Conservation (phyloP, 2,888 invertebrate genomes). For the Resseliella maxima region DNA sequence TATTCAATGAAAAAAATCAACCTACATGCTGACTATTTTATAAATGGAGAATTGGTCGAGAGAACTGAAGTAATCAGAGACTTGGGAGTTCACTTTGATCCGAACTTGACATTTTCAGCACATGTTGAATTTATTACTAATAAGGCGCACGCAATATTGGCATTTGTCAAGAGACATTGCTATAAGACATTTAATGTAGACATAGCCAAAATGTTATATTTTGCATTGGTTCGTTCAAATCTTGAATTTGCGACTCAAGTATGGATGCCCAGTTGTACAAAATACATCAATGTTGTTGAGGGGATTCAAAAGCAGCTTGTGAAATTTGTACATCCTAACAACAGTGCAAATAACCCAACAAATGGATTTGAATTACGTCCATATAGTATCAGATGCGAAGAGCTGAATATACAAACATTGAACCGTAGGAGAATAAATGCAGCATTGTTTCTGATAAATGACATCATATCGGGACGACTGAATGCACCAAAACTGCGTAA, state of each 20-base stretch:
- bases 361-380: neutral
- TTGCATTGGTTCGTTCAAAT: neutral
- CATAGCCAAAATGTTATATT: neutral
- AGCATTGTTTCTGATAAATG: neutral
- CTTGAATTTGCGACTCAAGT: neutral
- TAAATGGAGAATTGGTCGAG: neutral
- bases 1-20: neutral
- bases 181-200: neutral
- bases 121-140: neutral
- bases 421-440: neutral
- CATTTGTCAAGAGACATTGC: neutral
- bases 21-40: neutral
- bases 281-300: neutral
- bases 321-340: neutral
- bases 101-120: neutral
- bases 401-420: neutral
- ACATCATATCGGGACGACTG: neutral
- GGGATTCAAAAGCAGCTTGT: neutral
- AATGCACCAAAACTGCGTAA: no score
- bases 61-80: neutral
- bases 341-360: neutral
- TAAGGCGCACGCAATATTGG: neutral
- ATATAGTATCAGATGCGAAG: neutral
- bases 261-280: neutral
- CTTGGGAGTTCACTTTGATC: neutral